Conservation (phyloP, 2,888 invertebrate species). For the Pachycephus smyrnensis region DNA sequence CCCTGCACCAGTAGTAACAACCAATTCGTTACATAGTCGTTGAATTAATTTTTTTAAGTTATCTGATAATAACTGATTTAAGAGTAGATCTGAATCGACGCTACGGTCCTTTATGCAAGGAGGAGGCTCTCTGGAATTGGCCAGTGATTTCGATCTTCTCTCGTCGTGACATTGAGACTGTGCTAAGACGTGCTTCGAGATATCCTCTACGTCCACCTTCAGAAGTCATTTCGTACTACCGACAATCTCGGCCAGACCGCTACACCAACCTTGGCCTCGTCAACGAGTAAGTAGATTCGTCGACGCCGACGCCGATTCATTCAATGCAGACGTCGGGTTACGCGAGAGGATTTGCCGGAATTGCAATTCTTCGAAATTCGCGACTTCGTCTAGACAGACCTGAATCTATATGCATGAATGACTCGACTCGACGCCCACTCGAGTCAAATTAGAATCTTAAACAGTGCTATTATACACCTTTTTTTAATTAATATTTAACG, state of each 20-base stretch:
- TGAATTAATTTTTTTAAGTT: not conserved
- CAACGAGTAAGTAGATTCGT: conserved; percentile 78
- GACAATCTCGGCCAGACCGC: conserved; percentile 79
- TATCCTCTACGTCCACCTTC: conserved; percentile 86
- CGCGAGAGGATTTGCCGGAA: not conserved
- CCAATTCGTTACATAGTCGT: not conserved
- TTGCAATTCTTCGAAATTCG: not conserved
- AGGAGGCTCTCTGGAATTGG: conserved; percentile 80
- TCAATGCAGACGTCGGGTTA: not conserved
- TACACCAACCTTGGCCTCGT: conserved; percentile 86
- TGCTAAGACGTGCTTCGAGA: conserved; percentile 79
- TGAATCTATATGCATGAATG: not conserved
- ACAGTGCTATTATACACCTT: not conserved
- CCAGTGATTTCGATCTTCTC: conserved; percentile 81
- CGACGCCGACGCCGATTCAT: not conserved
- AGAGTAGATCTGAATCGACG: conserved; percentile 61
- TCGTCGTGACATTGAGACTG: conserved; percentile 79
- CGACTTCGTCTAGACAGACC: not conserved
- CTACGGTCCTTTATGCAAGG: conserved; percentile 83
- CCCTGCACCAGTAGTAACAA: not conserved
- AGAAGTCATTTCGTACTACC: conserved; percentile 82
- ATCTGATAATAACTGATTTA: conserved; percentile 1
- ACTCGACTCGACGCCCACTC: not conserved
- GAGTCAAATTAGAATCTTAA: not conserved
- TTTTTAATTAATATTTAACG: not conserved